A percentile compares a stretch with the other conserved stretches of the same genome.
Conservation (phyloP, 2,888 invertebrate genomes). For the Trichopoda pennipes region DNA sequence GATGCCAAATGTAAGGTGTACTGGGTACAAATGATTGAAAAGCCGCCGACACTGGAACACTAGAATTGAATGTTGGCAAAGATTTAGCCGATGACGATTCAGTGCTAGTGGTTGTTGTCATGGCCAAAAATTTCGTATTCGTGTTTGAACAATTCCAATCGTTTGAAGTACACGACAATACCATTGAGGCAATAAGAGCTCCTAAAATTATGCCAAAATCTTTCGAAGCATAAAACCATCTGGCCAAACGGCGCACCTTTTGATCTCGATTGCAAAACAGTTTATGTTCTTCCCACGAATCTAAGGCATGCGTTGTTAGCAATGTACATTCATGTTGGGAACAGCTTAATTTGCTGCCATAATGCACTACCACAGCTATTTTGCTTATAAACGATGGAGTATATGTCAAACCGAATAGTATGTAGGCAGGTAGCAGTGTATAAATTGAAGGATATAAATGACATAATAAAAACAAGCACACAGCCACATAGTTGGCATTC, state of each 20-base stretch:
- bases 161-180: constrained; percentile 79
- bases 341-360: constrained; percentile 79
- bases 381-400: constrained; percentile 80
- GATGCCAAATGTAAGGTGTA: constrained; percentile 70
- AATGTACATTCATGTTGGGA: constrained; percentile 78
- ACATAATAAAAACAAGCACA: constrained; percentile 84
- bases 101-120: constrained; percentile 18
- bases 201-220: constrained; percentile 84
- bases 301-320: constrained; percentile 69
- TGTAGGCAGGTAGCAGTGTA: constrained; percentile 82
- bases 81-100: constrained; percentile 4
- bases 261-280: constrained; percentile 80
- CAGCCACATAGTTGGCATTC: constrained; percentile 82
- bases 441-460: constrained; percentile 83
- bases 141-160: constrained; percentile 76
- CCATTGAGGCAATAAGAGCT: constrained; percentile 82
- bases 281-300: constrained; percentile 79
- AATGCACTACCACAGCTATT: constrained; percentile 78
- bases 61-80: constrained; percentile 17
- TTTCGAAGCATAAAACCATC: constrained; percentile 83
- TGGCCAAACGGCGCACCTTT: constrained; percentile 82
- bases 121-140: neutral
- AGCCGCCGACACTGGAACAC: constrained; percentile 40
- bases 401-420: constrained; percentile 83
- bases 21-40: constrained; percentile 59